These are phyloP conservation scores for Acipenser transmontanus DNA, from an alignment of 2,797 vertebrate genomes.

Conservation along the genomic window DNA sequence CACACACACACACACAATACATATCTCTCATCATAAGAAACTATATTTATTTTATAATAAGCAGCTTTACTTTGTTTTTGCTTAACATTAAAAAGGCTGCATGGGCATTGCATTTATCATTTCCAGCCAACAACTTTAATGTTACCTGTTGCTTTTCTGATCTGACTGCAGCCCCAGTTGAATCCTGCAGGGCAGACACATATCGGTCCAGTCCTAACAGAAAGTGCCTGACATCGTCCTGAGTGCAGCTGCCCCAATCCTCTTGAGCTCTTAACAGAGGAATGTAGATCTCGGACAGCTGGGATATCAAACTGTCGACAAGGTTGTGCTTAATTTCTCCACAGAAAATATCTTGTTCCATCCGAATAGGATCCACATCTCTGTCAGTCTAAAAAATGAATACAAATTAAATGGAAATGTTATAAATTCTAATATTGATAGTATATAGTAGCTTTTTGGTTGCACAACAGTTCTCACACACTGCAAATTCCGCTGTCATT, in stretches of 20 bases:
- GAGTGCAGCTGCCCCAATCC: conserved; percentile 24
- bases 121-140: background rate
- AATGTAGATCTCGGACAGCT: conserved; percentile 22
- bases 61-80: too few relatives aligned
- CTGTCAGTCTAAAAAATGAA: conserved; percentile 15
- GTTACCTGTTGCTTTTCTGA: conserved; percentile 20
- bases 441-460: too few relatives aligned
- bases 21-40: too few relatives aligned
- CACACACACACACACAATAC: too few relatives aligned
- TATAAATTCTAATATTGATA: too few relatives aligned
- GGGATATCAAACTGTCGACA: conserved; percentile 21
- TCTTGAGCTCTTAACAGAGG: conserved; percentile 25
- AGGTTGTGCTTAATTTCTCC: conserved; percentile 26
- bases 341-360: conserved; percentile 25
- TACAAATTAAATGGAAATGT: background rate
- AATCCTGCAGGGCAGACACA: conserved; percentile 21
- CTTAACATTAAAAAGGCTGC: too few relatives aligned
- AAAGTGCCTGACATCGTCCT: conserved; percentile 17
- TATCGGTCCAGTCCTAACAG: conserved; percentile 23
- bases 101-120: too few relatives aligned
- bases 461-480: too few relatives aligned
- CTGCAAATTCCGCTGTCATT: too few relatives aligned
- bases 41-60: background rate
- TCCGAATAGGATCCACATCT: conserved; percentile 18
- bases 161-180: background rate